These are phyloP conservation scores for Pocota personata DNA, from an alignment of 2,888 invertebrate species.

Conservation along the genomic window DNA sequence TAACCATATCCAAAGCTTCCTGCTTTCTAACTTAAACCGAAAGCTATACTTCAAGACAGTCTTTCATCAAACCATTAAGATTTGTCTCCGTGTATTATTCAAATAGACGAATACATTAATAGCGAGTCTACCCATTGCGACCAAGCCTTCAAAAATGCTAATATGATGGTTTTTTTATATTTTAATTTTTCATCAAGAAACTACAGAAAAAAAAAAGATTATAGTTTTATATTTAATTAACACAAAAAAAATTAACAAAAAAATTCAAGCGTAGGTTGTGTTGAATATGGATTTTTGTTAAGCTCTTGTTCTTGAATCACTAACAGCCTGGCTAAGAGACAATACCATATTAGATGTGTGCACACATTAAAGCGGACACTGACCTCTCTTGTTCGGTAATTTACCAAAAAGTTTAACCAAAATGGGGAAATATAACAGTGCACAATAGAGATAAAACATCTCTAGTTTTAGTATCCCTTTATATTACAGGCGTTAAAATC, in stretches of 20 bases:
- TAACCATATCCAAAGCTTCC: no score
- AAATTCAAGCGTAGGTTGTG: slow-evolving; percentile 44
- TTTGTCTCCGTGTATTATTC: slow-evolving; percentile 41
- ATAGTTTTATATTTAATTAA: slow-evolving; percentile 58
- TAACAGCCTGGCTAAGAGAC: neutral
- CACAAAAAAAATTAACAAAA: slow-evolving; percentile 15
- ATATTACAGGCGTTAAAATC: no score
- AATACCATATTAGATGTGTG: neutral
- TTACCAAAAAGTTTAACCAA: no score
- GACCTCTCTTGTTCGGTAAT: no score
- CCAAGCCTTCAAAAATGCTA: slow-evolving; percentile 62
- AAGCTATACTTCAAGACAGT: neutral
- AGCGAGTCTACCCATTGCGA: neutral
- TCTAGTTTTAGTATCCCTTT: no score
- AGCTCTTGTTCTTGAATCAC: slow-evolving; percentile 7
- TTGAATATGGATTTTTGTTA: slow-evolving; percentile 58
- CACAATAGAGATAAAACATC: no score
- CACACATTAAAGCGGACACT: neutral
- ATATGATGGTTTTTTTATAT: slow-evolving; percentile 38
- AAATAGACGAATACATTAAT: slow-evolving; percentile 35
- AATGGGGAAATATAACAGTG: no score
- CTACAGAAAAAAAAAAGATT: slow-evolving; percentile 17
- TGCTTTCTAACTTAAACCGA: neutral
- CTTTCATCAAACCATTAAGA: neutral
- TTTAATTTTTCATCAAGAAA: slow-evolving; percentile 8